These are phyloP conservation scores for Halocynthia roretzi DNA, from an alignment of 23 tunicate genomes.

Conservation along the genomic window DNA sequence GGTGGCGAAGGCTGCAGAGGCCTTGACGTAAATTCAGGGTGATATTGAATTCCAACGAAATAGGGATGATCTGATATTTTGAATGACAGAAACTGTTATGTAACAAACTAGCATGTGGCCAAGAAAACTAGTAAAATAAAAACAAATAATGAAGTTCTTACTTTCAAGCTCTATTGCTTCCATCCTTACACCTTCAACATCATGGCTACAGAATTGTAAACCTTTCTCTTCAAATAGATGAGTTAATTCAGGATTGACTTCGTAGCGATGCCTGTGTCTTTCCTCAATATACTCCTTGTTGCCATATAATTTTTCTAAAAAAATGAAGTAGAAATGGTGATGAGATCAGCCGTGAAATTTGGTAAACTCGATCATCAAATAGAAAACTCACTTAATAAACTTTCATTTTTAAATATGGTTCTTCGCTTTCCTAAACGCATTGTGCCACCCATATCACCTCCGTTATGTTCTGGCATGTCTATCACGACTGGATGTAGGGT, in stretches of 20 bases:
- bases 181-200: slow-evolving; percentile 83
- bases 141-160: background rate
- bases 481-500: slow-evolving; percentile 78
- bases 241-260: slow-evolving; percentile 76
- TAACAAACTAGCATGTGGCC: background rate
- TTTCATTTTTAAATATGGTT: slow-evolving; percentile 63
- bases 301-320: slow-evolving; percentile 64
- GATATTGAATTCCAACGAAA: slow-evolving; percentile 92
- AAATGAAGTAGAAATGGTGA: background rate
- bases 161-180: slow-evolving; percentile 89
- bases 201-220: slow-evolving; percentile 72
- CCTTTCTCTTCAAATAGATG: slow-evolving; percentile 81
- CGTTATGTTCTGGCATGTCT: slow-evolving; percentile 95
- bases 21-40: slow-evolving; percentile 85
- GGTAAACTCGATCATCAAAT: background rate
- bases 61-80: slow-evolving; percentile 68
- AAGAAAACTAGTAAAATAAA: background rate
- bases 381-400: slow-evolving; percentile 19
- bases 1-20: slow-evolving; percentile 91
- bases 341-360: background rate
- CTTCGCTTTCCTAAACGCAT: slow-evolving; percentile 85
- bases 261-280: slow-evolving; percentile 92
- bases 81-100: background rate
- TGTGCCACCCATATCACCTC: slow-evolving; percentile 95
- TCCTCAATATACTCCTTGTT: slow-evolving; percentile 47